Percentiles rank a stretch among this genome's conserved stretches.
These are phyloP conservation scores for Panagrolaimus sp. DNA, from an alignment of 1,140 invertebrate genomes.

Conservation along the genomic window DNA sequence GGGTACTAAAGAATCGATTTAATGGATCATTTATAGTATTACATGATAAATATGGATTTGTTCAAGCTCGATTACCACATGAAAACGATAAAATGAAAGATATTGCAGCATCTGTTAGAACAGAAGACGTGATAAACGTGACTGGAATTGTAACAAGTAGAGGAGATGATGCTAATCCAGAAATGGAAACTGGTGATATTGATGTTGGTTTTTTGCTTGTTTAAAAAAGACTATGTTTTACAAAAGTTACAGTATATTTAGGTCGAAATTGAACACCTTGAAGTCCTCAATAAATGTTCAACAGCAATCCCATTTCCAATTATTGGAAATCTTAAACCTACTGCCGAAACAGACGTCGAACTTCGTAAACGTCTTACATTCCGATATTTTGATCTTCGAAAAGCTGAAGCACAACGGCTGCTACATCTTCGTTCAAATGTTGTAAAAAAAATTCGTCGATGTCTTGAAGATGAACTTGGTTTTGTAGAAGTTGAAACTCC, in stretches of 20 bases:
- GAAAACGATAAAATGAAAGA: slow-evolving; percentile 24
- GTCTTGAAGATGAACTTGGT: slow-evolving; percentile 24
- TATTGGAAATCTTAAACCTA: not conserved
- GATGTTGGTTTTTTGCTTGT: slow-evolving; percentile 15
- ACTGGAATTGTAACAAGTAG: slow-evolving; percentile 28
- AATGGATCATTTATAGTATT: slow-evolving; percentile 28
- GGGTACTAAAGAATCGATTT: slow-evolving; percentile 34
- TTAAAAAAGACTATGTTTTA: too few species aligned
- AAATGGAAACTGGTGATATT: slow-evolving; percentile 44
- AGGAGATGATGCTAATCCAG: slow-evolving; percentile 26
- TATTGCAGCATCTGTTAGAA: not conserved
- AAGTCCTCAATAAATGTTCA: not conserved
- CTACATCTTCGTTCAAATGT: slow-evolving; percentile 34
- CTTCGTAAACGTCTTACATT: slow-evolving; percentile 15
- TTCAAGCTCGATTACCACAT: slow-evolving; percentile 14
- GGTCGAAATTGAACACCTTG: not conserved
- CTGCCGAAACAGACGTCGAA: slow-evolving; percentile 7
- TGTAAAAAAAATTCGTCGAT: slow-evolving; percentile 27
- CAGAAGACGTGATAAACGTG: slow-evolving; percentile 18
- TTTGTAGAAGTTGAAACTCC: slow-evolving; percentile 45
- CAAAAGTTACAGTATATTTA: not conserved
- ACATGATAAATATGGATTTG: slow-evolving; percentile 20
- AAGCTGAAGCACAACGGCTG: slow-evolving; percentile 34
- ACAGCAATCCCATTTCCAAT: not conserved
- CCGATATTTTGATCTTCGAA: slow-evolving; percentile 41